Base-by-base conservation (phyloP, 2,113 vertebrate genomes). In the Riparia riparia region DNA sequence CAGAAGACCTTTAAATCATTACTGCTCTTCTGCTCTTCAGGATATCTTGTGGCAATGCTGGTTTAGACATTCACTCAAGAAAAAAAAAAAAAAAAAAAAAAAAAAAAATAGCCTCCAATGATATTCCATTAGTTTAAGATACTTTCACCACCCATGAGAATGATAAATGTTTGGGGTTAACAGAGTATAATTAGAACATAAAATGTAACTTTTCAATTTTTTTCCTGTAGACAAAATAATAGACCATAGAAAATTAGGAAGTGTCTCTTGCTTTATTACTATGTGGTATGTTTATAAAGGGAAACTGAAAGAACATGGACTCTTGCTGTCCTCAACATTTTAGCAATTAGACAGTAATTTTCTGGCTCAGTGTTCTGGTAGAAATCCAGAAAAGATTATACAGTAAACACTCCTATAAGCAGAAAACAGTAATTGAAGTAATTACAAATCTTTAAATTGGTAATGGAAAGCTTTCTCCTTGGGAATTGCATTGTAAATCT, bases 1-100 rank as follows among this genome's bases (percentile, higher is more conserved):
- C 3, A 93, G 64, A 95, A 85, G 65, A 65, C 26, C n/a, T 79
- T 93, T 76, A 72, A 90, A 65, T 89, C 57, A 87, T 81, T 87
- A 71, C 15, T 44, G 37, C 37, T 37, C 37, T 37, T 37, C 37
- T 37, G 9, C 25, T 79, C 9, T 68, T 91, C 68, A 89, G 74
- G 64, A 71, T 81, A 18, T 28, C 42, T 83, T 32, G 29, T 89
- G 64, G 13, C 25, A 89, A 34, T 79, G 16, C 25, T 93, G 60
- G 29, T 87, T 93, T 65, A 85, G 61, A 71, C 31, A 78, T 28
- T 37, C 34, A 74, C 18, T 91, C 45, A 81, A 82, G 71, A 78
- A 74, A 56, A 72, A 78, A 89, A 37, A 58, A 64, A 83, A 91
- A 92, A 91, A 82, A n/a, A 78, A 74, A 56, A 72, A 78, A 89